These are phyloP conservation scores for Neoseiulus cucumeris DNA, from an alignment of 1,140 invertebrate species.

Conservation along the genomic window DNA sequence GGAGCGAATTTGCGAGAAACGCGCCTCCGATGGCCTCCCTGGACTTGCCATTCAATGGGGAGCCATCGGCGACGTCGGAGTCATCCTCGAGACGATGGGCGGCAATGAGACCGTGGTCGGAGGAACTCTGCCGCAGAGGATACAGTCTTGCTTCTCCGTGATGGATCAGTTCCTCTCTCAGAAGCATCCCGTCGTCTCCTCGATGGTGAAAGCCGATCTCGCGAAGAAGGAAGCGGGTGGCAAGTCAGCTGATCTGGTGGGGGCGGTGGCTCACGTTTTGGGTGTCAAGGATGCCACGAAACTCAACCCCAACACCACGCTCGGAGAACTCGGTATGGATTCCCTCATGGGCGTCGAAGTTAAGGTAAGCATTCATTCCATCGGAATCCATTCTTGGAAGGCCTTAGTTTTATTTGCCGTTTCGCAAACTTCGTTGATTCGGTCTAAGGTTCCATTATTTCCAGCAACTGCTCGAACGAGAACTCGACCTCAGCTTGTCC, in stretches of 20 bases:
- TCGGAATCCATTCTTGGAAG: no score
- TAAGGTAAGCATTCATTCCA: conserved; percentile 31
- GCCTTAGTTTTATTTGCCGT: no score
- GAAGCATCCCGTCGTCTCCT: conserved; percentile 59
- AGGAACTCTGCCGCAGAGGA: conserved; percentile 38
- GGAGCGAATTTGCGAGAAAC: conserved; percentile 50
- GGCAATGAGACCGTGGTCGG: conserved; percentile 33
- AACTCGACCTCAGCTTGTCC: conserved; percentile 65
- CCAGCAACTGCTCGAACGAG: conserved; percentile 65
- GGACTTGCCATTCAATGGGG: conserved; percentile 37
- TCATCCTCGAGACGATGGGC: conserved; percentile 34
- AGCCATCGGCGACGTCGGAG: conserved; percentile 36
- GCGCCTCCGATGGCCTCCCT: conserved; percentile 28
- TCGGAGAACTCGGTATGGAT: conserved; percentile 88
- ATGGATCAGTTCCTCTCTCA: conserved; percentile 74
- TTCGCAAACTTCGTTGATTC: neutral
- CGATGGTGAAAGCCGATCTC: conserved; percentile 54
- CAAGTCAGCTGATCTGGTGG: conserved; percentile 34
- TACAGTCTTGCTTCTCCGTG: conserved; percentile 49
- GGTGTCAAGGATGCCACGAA: conserved; percentile 62
- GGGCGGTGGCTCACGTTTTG: conserved; percentile 60
- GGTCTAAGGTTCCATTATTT: neutral
- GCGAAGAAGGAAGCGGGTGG: conserved; percentile 22
- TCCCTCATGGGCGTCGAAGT: conserved; percentile 96
- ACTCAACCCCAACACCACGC: conserved; percentile 45